Percentiles rank a stretch among this genome's conserved stretches.
phyloP scores from a whole-genome alignment of 2,888 invertebrate species.

The Morpho deidamia region DNA sequence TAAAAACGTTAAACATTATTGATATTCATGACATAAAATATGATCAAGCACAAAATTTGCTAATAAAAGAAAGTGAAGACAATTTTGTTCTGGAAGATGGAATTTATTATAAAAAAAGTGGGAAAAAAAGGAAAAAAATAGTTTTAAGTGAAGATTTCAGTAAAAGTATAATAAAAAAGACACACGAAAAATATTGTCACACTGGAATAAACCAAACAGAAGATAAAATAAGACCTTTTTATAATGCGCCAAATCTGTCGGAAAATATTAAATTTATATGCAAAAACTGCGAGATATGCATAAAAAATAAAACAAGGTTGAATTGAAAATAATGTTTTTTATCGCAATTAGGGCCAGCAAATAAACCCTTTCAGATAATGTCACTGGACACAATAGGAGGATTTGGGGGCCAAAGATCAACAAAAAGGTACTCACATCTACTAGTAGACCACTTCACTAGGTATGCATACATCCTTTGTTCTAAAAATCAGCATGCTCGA shows the following conservation, averaged over 20 bases:
- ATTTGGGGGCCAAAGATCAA: constrained; percentile 26
- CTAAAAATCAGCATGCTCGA: constrained; percentile 25
- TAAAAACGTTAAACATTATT: constrained; percentile 28
- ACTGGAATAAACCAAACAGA: constrained; percentile 18
- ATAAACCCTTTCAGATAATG: constrained; percentile 22
- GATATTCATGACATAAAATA: constrained; percentile 25
- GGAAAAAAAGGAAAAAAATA: constrained; percentile 17
- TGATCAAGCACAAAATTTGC: constrained; percentile 22
- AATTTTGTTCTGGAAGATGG: constrained; percentile 13
- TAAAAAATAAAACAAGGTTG: constrained; percentile 5
- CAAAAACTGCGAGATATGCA: no score
- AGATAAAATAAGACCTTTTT: constrained; percentile 8
- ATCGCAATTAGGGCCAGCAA: constrained; percentile 25
- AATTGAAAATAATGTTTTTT: constrained; percentile 12
- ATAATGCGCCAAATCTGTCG: constrained; percentile 13
- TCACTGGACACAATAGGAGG: constrained; percentile 30
- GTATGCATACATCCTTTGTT: constrained; percentile 22
- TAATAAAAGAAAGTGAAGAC: constrained; percentile 5
- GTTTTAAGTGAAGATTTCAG: constrained; percentile 22
- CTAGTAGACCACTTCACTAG: constrained; percentile 24
- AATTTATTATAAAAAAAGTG: constrained; percentile 21
- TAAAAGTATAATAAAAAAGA: constrained; percentile 13
- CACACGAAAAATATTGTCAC: constrained; percentile 14
- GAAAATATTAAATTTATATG: constrained; percentile 15
- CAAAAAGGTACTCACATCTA: constrained; percentile 24